Evolutionary conservation across 2,797 vertebrate genomes (phyloP).

Genomic region (Sarcophilus harrisii): DNA sequence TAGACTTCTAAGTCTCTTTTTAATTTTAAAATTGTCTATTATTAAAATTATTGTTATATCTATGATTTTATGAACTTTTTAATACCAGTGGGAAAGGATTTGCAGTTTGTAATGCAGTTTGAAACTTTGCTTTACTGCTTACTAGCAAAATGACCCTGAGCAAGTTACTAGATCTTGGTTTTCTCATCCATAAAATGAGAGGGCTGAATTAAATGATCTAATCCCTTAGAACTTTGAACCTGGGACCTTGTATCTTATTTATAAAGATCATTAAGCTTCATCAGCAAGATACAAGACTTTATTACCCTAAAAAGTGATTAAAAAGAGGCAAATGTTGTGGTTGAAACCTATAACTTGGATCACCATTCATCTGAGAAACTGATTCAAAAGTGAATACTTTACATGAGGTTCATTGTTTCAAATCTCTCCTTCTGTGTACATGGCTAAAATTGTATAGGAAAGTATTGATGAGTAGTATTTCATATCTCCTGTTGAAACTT

Average conservation of each 20-base stretch:
- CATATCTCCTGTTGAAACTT: not conserved
- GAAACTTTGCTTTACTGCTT: not conserved
- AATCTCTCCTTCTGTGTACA: not conserved
- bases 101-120: not conserved
- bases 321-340: not conserved
- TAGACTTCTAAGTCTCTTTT: not conserved
- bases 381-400: not conserved
- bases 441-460: not conserved
- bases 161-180: not conserved
- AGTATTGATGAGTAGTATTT: not conserved
- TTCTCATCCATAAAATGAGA: not conserved
- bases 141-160: not conserved
- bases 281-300: not conserved
- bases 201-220: not conserved
- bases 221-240: not conserved
- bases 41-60: not conserved
- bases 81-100: not conserved
- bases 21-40: not conserved
- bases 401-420: not conserved
- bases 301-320: not conserved
- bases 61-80: not conserved
- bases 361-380: not conserved
- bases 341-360: not conserved
- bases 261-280: not conserved
- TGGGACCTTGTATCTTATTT: not conserved